phyloP scores from a whole-genome alignment of 2,888 invertebrate species.

The Choristoneura rosaceana region DNA sequence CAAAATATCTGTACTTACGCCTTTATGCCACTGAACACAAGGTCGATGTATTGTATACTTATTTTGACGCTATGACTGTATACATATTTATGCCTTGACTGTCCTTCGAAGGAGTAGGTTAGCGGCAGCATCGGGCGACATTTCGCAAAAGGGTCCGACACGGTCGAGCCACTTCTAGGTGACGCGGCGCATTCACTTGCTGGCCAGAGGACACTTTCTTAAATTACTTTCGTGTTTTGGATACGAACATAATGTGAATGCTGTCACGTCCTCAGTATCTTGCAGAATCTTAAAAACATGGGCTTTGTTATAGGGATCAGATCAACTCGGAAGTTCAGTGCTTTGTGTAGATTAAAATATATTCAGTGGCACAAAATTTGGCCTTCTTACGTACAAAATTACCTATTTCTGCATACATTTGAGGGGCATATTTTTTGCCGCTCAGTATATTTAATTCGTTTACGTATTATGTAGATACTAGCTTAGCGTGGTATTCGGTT shows the following conservation, averaged over 20 bases:
- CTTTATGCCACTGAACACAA: too few relatives aligned
- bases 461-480: neutral
- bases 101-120: neutral
- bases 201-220: slow-evolving; percentile 59
- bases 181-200: slow-evolving; percentile 65
- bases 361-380: too few relatives aligned
- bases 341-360: neutral
- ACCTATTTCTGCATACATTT: too few relatives aligned
- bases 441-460: neutral
- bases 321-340: neutral
- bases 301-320: neutral
- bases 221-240: slow-evolving; percentile 63
- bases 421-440: too few relatives aligned
- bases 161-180: slow-evolving; percentile 47
- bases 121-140: neutral
- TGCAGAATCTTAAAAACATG: slow-evolving; percentile 6
- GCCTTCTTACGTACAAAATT: too few relatives aligned
- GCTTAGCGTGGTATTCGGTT: too few relatives aligned
- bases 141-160: neutral
- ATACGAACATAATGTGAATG: slow-evolving; percentile 69
- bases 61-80: too few relatives aligned
- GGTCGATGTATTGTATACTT: too few relatives aligned
- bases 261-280: slow-evolving; percentile 61
- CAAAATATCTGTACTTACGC: too few relatives aligned
- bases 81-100: neutral